Evolutionary conservation across 2,113 vertebrate species (phyloP).

Genomic region (Rhipidura dahli): DNA sequence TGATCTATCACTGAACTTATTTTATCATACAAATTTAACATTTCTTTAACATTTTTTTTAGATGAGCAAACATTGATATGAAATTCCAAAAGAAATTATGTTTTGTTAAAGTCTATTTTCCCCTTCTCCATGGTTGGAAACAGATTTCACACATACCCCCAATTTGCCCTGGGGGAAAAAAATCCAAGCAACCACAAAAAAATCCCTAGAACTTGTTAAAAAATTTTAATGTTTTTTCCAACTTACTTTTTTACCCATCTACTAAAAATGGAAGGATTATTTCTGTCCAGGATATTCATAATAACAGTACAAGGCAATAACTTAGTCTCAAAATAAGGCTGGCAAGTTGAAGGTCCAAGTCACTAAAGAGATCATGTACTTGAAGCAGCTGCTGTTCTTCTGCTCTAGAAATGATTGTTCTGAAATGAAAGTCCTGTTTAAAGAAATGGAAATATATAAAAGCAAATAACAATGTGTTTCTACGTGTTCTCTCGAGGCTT

Average conservation of each 20-base stretch:
- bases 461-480: neutral
- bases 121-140: neutral
- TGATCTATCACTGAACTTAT: neutral
- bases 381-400: neutral
- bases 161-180: neutral
- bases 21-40: neutral
- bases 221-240: conserved; percentile 12
- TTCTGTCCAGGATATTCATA: neutral
- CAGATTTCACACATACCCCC: neutral
- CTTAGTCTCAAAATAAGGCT: neutral
- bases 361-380: neutral
- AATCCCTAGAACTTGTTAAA: conserved; percentile 35
- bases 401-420: neutral
- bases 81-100: neutral
- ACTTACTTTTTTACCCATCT: neutral
- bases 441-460: neutral
- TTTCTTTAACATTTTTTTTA: neutral
- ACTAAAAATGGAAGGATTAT: neutral
- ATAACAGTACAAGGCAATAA: neutral
- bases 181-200: neutral
- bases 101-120: neutral
- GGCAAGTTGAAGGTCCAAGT: neutral
- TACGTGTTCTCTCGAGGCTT: neutral
- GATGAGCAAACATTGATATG: neutral
- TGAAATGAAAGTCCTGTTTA: neutral